Conservation (phyloP, 30 jellyfish, hydroid and myxozoan species). For the Cassiopea andromeda region DNA sequence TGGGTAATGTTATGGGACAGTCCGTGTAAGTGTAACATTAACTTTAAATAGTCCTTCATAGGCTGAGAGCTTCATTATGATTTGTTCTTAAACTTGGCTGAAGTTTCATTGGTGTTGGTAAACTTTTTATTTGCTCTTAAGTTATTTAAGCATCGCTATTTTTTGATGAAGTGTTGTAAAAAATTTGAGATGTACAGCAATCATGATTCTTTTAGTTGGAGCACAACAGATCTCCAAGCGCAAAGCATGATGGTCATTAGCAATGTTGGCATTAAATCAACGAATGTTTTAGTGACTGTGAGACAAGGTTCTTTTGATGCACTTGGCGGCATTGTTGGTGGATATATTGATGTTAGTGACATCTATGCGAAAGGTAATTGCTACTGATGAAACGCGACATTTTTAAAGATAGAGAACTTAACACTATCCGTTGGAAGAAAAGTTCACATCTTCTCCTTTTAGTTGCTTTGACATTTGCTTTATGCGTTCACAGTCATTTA, state of each 20-base stretch:
- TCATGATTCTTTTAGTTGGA: constrained; percentile 74
- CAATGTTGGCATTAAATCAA: constrained; percentile 80
- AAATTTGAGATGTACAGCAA: neutral
- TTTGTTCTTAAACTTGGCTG: neutral
- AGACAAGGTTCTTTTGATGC: constrained; percentile 96
- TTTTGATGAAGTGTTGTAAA: neutral
- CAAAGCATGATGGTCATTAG: constrained; percentile 66
- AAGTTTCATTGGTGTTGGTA: neutral
- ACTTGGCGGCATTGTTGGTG: constrained; percentile 97
- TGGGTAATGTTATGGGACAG: constrained; percentile 99
- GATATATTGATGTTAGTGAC: constrained; percentile 83
- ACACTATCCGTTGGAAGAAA: too few species aligned
- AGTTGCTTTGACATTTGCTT: too few species aligned
- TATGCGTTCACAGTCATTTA: too few species aligned
- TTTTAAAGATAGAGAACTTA: too few species aligned
- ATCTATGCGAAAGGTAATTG: constrained; percentile 82
- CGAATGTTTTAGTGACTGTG: constrained; percentile 54
- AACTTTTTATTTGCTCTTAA: neutral
- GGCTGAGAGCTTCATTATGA: neutral
- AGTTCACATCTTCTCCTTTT: too few species aligned
- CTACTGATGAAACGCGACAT: too few species aligned
- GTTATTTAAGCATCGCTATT: neutral
- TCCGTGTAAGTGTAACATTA: constrained; percentile 75
- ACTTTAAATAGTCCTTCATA: neutral
- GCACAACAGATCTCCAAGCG: constrained; percentile 84